Percentiles rank a stretch among this genome's conserved stretches.
Evolutionary conservation across 2,797 vertebrate genomes (phyloP).

Genomic region (Pempheris klunzingeri): DNA sequence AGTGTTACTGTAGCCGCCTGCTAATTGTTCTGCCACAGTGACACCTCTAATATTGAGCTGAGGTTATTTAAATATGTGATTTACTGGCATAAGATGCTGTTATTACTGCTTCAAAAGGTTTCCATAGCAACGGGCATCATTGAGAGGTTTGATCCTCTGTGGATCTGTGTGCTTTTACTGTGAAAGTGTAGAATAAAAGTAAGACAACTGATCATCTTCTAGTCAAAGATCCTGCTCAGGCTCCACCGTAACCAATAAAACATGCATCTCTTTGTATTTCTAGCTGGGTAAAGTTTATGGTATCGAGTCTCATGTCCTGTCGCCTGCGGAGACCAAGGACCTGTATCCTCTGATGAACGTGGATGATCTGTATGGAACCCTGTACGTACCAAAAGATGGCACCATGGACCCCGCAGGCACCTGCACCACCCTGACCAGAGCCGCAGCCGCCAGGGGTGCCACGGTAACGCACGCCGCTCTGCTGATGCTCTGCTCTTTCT

Average conservation of each 20-base stretch:
- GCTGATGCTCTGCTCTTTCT: not conserved
- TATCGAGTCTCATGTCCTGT: constrained; percentile 94
- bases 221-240: not conserved
- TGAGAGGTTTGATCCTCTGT: too few relatives aligned
- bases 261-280: constrained; percentile 4
- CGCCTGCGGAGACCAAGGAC: constrained; percentile 92
- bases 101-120: constrained; percentile 7
- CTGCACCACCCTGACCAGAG: constrained; percentile 91
- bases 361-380: constrained; percentile 92
- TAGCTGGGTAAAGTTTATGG: constrained; percentile 96
- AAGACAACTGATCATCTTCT: not conserved
- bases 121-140: constrained; percentile 9
- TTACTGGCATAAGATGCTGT: not conserved
- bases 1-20: not conserved
- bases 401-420: constrained; percentile 98
- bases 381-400: constrained; percentile 96
- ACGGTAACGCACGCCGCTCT: constrained; percentile 79
- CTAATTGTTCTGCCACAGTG: not conserved
- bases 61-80: not conserved
- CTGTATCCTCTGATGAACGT: constrained; percentile 97
- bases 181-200: not conserved
- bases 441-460: constrained; percentile 90
- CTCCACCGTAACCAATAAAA: not conserved
- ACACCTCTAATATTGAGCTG: not conserved
- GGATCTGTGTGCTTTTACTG: not conserved